Conservation (phyloP, 2,797 vertebrate genomes). For the Manis pentadactyla region DNA sequence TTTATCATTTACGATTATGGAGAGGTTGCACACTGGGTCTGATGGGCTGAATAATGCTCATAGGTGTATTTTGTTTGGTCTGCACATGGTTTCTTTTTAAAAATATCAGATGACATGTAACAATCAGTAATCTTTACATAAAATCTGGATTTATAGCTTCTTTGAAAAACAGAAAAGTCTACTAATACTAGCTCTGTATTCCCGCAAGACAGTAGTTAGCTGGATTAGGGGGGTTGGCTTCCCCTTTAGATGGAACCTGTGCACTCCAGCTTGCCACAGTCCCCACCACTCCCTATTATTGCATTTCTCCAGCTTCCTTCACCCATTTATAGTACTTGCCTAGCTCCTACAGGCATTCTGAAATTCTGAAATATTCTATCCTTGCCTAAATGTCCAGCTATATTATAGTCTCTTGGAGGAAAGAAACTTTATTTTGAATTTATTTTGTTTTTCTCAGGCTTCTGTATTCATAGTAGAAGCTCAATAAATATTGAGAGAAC, state of each 20-base stretch:
- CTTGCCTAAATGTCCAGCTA: not conserved
- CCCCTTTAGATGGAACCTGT: not conserved
- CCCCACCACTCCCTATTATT: not conserved
- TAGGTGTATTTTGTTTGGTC: slow-evolving; percentile 27
- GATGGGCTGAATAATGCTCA: not conserved
- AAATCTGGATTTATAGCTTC: slow-evolving; percentile 3
- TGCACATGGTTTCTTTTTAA: not conserved
- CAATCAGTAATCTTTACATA: slow-evolving; percentile 22
- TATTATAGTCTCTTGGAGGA: not conserved
- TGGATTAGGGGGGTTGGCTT: not conserved
- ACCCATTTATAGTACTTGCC: not conserved
- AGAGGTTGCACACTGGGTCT: not conserved
- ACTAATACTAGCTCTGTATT: not conserved
- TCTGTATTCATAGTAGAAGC: slow-evolving; percentile 6
- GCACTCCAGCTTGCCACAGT: not conserved
- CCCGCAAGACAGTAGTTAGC: not conserved
- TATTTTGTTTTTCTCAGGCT: slow-evolving; percentile 31
- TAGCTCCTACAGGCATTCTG: slow-evolving; percentile 1
- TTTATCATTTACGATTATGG: not conserved
- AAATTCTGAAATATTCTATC: slow-evolving; percentile 6
- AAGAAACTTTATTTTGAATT: slow-evolving; percentile 54
- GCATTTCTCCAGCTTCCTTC: not conserved
- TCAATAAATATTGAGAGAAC: slow-evolving; percentile 32
- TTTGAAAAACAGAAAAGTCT: slow-evolving; percentile 53
- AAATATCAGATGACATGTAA: not conserved